Evolutionary conservation across 2,113 vertebrate genomes (phyloP), one percentile per base, ranked within the genome.

Genomic region (Rhizomys pruinosus): DNA sequence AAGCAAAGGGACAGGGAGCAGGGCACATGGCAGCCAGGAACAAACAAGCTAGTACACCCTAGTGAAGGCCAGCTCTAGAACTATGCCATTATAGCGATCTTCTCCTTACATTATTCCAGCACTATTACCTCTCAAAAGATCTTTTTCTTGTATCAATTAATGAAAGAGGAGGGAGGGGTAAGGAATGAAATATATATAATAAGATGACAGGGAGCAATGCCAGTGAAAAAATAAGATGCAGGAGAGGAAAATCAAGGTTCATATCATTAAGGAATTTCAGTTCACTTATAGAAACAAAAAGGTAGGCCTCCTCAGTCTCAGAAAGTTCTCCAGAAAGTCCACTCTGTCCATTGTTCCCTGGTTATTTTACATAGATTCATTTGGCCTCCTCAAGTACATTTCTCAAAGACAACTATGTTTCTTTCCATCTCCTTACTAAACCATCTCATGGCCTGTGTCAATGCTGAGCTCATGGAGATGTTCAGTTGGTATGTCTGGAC

Each of bases 241-340:
- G 32, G 11, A n/a, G 47, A 57, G 3, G 47, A 84, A 90, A 72
- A 59, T 64, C 32, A 64, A 91, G 32, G 27, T 52, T 87, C 84
- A 81, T 90, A 20, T 47, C 12, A 42, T 29, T 39, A 68, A 27
- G 72, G 34, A 42, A 89, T 85, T 55, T 34, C 61, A 22, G 9
- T 64, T 78, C 32, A 74, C 17, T 23, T 29, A 2, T 68, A 63
- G 55, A 80, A 87, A 73, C 0, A 73, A 59, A 47, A 93, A 64
- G 44, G 8, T 9, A 29, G 5, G 2, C 4, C 27, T 17, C 52
- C 17, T 5, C 9, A 0, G 19, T 17, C 72, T 6, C 1, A 22
- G n/a, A 17, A 68, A 13, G 32, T 52, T 87, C 27, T 6, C 20
- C n/a, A 69, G 25, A n/a, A n/a, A n/a, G n/a, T n/a, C n/a, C n/a